Conservation (phyloP, 1,140 invertebrate genomes). For the Leptinotarsa undecemlineata region DNA sequence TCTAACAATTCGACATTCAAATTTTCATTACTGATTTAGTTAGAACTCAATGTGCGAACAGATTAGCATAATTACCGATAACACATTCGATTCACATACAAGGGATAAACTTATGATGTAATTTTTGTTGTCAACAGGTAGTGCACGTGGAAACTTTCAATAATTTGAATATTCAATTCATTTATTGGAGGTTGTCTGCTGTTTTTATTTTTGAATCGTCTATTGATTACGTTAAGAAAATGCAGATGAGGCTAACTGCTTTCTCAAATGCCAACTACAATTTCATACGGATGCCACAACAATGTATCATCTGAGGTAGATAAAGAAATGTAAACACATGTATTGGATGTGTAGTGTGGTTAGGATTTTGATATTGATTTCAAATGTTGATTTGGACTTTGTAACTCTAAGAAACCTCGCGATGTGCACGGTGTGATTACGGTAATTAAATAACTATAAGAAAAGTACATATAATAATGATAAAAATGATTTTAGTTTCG, state of each 20-base stretch:
- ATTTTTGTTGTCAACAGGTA: constrained; percentile 6
- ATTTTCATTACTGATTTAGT: background rate
- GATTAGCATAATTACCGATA: background rate
- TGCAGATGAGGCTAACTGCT: background rate
- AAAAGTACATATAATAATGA: too few species aligned
- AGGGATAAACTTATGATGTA: constrained; percentile 2
- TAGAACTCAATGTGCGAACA: background rate
- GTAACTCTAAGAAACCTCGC: too few species aligned
- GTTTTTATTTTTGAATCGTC: background rate
- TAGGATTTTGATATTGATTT: too few species aligned
- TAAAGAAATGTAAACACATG: too few species aligned
- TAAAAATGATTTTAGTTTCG: too few species aligned
- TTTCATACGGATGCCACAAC: too few species aligned
- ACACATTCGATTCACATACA: background rate
- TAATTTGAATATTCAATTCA: background rate
- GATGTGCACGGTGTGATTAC: too few species aligned
- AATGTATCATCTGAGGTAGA: too few species aligned
- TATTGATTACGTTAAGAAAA: background rate
- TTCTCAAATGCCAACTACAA: too few species aligned
- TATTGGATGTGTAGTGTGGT: too few species aligned
- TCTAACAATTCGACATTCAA: background rate
- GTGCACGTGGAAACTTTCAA: constrained; percentile 1
- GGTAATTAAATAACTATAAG: too few species aligned
- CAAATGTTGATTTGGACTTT: too few species aligned
- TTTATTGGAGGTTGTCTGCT: constrained; percentile 7